Conservation (phyloP, 2,113 vertebrate species). For the Protobothrops mucrosquamatus region DNA sequence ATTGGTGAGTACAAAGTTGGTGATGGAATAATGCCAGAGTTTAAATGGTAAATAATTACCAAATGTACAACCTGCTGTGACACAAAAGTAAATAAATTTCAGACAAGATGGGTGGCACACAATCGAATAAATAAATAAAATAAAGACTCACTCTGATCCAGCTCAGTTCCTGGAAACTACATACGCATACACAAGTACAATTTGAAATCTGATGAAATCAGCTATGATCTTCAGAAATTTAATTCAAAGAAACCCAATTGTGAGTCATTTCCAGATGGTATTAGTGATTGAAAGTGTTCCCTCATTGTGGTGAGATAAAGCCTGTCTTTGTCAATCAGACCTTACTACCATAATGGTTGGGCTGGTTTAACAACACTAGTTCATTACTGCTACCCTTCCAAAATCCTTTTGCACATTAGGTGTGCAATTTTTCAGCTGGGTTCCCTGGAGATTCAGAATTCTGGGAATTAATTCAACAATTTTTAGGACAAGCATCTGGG, state of each 20-base stretch:
- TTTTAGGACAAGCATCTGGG: not conserved
- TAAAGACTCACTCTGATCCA: not conserved
- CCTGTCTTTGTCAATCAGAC: not conserved
- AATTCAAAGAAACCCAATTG: not conserved
- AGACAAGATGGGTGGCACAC: not conserved
- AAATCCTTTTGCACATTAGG: not conserved
- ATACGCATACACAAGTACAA: not conserved
- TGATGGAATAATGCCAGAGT: not conserved
- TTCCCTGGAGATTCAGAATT: not conserved
- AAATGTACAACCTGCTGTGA: not conserved
- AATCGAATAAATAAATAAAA: not conserved
- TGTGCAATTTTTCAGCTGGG: not conserved
- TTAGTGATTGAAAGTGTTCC: not conserved
- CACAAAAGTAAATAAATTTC: not conserved
- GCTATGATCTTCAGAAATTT: not conserved
- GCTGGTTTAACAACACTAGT: not conserved
- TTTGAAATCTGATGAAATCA: not conserved
- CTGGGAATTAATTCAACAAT: not conserved
- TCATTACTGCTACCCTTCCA: not conserved
- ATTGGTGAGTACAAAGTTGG: not conserved
- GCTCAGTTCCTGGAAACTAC: not conserved
- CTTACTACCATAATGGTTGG: not conserved
- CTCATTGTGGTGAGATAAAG: not conserved
- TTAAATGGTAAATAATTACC: not conserved
- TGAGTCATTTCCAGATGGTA: not conserved